Base-by-base conservation (phyloP, 2,797 vertebrate genomes). In the Coregonus ussuriensis region DNA sequence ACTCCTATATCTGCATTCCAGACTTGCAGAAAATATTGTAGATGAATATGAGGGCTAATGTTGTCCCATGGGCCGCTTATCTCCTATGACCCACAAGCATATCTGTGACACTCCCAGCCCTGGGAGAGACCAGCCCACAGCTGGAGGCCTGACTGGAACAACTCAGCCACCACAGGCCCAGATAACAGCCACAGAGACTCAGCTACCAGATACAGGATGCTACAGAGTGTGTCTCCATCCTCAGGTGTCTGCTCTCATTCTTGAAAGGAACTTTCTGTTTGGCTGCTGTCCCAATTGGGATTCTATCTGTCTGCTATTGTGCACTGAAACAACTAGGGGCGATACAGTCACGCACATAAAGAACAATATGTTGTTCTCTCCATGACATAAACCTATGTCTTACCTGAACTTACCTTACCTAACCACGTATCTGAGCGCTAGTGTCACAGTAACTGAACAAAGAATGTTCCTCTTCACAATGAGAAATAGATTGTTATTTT, bases 11-110 rank as follows among this genome's bases (percentile, higher is more conserved):
- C 71, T 68, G 79, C 25, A 79, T 79, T 72, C 9, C 62, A 79
- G 75, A 4, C 56, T 70, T 11, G 33, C 56, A 84, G 79, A 14
- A 74, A 72, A 78, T 47, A 74, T 21, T 16, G 4, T 72, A 70
- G 51, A 52, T 85, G 72, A 88, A 85, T 78, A 82, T 31, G 70
- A 77, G 78, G 83, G 91, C 79, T 86, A 86, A 76, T 81, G 84
- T 71, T 83, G 52, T 51, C 13, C 72, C 77, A 79, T 84, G 89
- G 88, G 89, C 91, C 86, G 84, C 33, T 35, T 84, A 74, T 84
- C 79, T 86, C 84, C 85, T 82, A 83, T 59, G 56, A 59, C 56
- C 56, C 18, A 59, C 56, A 59, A 59, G 56, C n/a, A 59, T 6
- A 78, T 53, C 78, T 72, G 74, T 76, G 81, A 80, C 78, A 79